Evolutionary conservation across 2,888 invertebrate species (phyloP).

Genomic region (Hypomecis atomaria): DNA sequence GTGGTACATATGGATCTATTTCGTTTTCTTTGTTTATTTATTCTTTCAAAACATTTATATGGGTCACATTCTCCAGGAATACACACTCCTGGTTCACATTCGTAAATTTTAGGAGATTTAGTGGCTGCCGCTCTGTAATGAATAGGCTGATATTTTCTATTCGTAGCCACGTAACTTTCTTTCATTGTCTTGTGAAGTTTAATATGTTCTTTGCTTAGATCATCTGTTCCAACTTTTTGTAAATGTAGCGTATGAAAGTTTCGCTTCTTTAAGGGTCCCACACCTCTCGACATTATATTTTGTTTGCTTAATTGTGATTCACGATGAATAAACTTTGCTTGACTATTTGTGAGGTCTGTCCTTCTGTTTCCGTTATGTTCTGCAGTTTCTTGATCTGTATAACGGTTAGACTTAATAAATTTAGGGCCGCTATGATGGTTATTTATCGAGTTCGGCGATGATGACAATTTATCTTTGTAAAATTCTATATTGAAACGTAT

Average conservation of each 20-base stretch:
- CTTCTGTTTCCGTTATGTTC: neutral
- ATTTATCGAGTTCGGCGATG: no score
- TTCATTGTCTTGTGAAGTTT: neutral
- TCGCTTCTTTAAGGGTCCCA: neutral
- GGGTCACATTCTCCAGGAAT: slow-evolving; percentile 56
- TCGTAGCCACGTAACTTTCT: neutral
- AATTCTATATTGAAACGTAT: slow-evolving; percentile 4
- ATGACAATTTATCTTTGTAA: neutral
- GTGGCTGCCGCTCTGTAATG: slow-evolving; percentile 1
- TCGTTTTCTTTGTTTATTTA: slow-evolving; percentile 34
- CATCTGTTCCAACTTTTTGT: slow-evolving; percentile 24
- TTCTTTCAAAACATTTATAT: slow-evolving; percentile 49
- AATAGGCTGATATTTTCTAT: neutral
- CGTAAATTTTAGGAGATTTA: slow-evolving; percentile 10
- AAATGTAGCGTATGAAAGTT: slow-evolving; percentile 43
- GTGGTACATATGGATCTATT: slow-evolving; percentile 1
- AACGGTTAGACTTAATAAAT: no score
- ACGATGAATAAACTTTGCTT: slow-evolving; percentile 1
- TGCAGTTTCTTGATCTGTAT: neutral
- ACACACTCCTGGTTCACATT: slow-evolving; percentile 53
- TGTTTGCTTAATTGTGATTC: neutral
- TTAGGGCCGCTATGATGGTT: neutral
- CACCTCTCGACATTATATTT: slow-evolving; percentile 1
- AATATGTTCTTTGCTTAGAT: neutral
- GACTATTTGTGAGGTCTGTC: neutral